Evolutionary conservation across 2,113 vertebrate species (phyloP).

Genomic region (Muntiacus reevesi): DNA sequence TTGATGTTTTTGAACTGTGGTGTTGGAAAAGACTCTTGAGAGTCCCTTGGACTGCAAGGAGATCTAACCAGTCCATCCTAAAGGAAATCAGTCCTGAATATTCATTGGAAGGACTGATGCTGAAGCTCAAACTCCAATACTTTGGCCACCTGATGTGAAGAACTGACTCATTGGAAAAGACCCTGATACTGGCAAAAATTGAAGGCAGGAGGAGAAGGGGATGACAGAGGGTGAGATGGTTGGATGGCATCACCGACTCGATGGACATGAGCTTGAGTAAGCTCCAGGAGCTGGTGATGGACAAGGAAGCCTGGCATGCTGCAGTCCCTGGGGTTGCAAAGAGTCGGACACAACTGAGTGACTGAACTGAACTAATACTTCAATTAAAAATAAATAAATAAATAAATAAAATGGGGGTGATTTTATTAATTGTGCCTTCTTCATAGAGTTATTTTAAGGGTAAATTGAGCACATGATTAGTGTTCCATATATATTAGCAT

Average conservation of each 20-base stretch:
- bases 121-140: neutral
- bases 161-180: neutral
- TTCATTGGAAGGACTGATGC: neutral
- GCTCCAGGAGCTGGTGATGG: neutral
- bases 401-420: neutral
- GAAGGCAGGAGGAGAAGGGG: neutral
- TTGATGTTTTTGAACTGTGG: too few species aligned
- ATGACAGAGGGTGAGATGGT: neutral
- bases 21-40: too few species aligned
- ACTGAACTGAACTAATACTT: neutral
- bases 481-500: neutral
- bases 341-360: fast-evolving
- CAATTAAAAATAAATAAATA: neutral
- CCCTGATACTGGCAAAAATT: neutral
- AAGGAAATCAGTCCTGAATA: neutral
- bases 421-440: neutral
- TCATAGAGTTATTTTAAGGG: neutral
- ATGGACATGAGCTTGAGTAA: neutral
- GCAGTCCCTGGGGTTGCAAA: neutral
- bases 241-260: neutral
- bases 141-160: neutral
- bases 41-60: neutral
- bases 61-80: neutral
- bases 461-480: neutral
- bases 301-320: neutral